A percentile compares a stretch with the other conserved stretches of the same genome.
Conservation (phyloP, 2,113 vertebrate species). For the Sprattus sprattus region DNA sequence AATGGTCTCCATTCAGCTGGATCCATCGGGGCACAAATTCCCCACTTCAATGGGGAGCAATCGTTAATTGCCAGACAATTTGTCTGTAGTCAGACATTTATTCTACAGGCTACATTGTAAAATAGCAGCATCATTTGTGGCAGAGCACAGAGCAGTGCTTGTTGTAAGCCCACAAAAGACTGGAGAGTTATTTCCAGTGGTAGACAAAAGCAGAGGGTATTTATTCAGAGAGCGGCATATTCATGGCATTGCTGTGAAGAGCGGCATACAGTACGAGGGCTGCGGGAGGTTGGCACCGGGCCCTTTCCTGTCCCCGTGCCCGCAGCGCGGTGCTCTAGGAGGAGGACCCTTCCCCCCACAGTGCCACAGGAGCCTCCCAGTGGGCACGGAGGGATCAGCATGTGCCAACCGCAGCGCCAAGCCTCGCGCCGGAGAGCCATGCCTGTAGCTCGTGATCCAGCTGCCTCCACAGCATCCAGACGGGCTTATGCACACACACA, state of each 20-base stretch:
- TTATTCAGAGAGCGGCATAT: background rate
- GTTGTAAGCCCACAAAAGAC: background rate
- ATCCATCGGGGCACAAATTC: background rate
- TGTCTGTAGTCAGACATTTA: background rate
- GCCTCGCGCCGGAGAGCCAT: background rate
- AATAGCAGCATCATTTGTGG: background rate
- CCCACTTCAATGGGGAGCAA: background rate
- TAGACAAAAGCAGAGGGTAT: background rate
- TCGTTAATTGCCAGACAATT: background rate
- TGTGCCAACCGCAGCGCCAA: background rate
- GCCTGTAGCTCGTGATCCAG: constrained; percentile 11
- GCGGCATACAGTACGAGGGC: background rate
- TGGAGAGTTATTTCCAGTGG: background rate
- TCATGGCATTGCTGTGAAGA: background rate
- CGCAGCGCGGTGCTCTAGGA: constrained; percentile 16
- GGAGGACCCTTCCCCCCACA: background rate
- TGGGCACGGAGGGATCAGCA: constrained; percentile 19
- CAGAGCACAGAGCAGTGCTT: background rate
- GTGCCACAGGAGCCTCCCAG: constrained; percentile 11
- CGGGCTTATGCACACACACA: background rate
- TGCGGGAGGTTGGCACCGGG: background rate
- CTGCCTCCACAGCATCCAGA: constrained; percentile 16
- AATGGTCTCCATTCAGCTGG: background rate
- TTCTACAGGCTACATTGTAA: background rate
- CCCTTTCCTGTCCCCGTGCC: constrained; percentile 34